Conservation (phyloP, 92 coral and sea anemone species). For the Palythoa grandiflora region DNA sequence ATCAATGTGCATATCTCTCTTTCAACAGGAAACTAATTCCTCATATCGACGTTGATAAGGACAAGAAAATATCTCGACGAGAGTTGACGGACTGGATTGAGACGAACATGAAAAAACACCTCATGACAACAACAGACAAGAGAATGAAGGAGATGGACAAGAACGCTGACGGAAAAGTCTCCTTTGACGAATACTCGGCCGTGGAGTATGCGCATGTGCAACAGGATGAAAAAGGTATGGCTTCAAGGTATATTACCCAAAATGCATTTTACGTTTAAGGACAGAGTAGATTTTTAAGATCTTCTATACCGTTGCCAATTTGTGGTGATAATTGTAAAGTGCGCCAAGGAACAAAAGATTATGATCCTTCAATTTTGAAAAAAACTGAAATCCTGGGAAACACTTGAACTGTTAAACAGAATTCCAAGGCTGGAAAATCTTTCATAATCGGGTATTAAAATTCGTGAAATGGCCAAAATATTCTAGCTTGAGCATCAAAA, state of each 20-base stretch:
- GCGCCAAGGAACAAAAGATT: too few relatives aligned
- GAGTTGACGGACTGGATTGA: slow-evolving; percentile 83
- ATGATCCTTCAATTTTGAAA: too few relatives aligned
- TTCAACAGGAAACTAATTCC: slow-evolving; percentile 66
- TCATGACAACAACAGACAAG: slow-evolving; percentile 45
- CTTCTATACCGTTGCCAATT: too few relatives aligned
- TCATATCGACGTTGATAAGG: slow-evolving; percentile 75
- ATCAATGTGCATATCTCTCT: not conserved
- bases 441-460: too few relatives aligned
- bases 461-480: too few relatives aligned
- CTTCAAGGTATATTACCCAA: not conserved
- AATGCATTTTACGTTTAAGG: too few relatives aligned
- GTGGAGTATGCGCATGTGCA: slow-evolving; percentile 35
- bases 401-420: too few relatives aligned
- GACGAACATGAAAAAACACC: slow-evolving; percentile 79
- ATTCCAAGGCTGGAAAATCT: too few relatives aligned
- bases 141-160: slow-evolving; percentile 75
- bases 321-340: too few relatives aligned
- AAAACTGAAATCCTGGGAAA: too few relatives aligned
- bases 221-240: slow-evolving; percentile 36
- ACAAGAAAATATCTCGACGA: slow-evolving; percentile 70
- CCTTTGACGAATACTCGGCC: slow-evolving; percentile 70
- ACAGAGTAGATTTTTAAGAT: too few relatives aligned
- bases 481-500: too few relatives aligned
- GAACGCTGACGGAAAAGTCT: slow-evolving; percentile 77